Evolutionary conservation across 2,797 vertebrate genomes (phyloP), one percentile per base, ranked within the genome.

Genomic region (Synaphobranchus kaupii): DNA sequence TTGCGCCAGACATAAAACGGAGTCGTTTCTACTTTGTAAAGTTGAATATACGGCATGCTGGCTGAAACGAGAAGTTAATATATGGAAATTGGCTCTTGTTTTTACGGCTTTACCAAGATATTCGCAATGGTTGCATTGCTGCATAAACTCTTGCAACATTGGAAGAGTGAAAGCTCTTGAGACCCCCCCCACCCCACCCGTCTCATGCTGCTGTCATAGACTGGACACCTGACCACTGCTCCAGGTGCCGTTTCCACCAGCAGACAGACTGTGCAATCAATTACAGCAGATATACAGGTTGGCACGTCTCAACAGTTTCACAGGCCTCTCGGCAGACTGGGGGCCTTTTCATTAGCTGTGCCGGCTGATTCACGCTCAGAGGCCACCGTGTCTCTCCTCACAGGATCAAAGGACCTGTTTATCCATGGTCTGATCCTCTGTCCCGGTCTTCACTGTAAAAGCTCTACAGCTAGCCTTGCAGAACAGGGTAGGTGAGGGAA

Each of bases 231-330:
- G 78, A 22, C 78, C 78, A 50, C 25, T n/a, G 78, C 47, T 81
- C 78, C 78, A 81, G 44, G 47, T 81, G 78, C 25, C 25, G 22
- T 15, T 50, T 81, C 47, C 78, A 48, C 13, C 47, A n/a, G 22
- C 20, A n/a, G 47, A 81, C 78, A 81, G 78, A 81, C 47, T 81
- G 78, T 81, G 39, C 78, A 81, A 48, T 81, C 78, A 81, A 81
- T 81, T 81, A 81, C 78, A 81, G 78, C 25, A 48, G 17, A 48
- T 81, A 81, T 81, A 81, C 44, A 22, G 78, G 17, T 4, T 5
- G 17, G 78, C 47, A 20, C 13, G 28, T 81, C 47, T 81, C 44
- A 48, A 73, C 39, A 81, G 78, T 81, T 48, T 50, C 47, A 81
- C 44, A 48, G 34, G 73, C 39, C 22, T 81, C 39, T 78, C 39